Conservation (phyloP, 2,797 vertebrate genomes). For the Bradypus variegatus region DNA sequence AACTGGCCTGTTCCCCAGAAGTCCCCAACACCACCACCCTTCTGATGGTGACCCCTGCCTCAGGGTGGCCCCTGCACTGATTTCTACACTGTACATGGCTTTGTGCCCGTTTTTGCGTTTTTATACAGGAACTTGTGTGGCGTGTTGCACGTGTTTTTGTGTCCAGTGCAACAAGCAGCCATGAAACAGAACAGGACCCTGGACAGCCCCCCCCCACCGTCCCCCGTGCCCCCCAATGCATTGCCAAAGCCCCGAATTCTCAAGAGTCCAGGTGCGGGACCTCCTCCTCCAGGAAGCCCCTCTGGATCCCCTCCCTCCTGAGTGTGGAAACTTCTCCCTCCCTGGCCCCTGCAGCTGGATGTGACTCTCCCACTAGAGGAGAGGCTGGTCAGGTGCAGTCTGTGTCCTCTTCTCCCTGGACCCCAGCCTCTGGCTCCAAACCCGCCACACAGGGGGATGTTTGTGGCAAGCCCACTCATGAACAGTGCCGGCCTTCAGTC, state of each 20-base stretch:
- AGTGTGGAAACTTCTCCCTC: neutral
- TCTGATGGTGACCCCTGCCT: accelerated
- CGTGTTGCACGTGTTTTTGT: accelerated
- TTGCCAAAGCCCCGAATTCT: neutral
- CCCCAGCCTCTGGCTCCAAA: neutral
- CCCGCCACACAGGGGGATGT: neutral
- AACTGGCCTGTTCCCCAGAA: accelerated
- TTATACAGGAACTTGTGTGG: neutral
- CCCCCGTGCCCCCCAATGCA: accelerated
- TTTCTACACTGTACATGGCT: neutral
- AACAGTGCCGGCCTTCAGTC: accelerated
- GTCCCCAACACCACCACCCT: accelerated
- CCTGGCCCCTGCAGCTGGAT: neutral
- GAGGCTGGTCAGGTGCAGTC: neutral
- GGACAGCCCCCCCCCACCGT: no score
- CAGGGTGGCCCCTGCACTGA: neutral
- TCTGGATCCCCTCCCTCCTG: neutral
- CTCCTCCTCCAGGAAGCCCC: neutral
- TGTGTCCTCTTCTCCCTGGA: neutral
- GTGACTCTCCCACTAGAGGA: neutral
- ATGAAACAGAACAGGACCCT: no score
- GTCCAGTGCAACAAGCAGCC: neutral
- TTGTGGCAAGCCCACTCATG: neutral
- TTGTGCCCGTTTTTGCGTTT: neutral
- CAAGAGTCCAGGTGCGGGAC: neutral